Conservation (phyloP, 2,888 invertebrate genomes). For the Arctia plantaginis region DNA sequence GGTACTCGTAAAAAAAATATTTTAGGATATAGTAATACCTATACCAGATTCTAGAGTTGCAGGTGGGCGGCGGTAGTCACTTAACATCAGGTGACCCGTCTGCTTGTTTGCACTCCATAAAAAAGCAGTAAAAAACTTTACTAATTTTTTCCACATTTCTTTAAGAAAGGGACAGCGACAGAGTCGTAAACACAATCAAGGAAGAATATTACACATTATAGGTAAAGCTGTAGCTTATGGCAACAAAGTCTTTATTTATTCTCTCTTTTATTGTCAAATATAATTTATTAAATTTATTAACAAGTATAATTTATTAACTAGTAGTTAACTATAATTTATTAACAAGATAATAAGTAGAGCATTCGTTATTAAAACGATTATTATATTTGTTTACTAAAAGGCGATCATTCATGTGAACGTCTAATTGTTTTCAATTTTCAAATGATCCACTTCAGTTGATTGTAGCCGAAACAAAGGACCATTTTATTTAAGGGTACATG, state of each 20-base stretch:
- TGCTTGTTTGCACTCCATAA: too few species aligned
- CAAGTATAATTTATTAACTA: too few species aligned
- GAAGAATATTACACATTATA: not conserved
- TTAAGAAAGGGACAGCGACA: not conserved
- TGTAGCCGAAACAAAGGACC: conserved; percentile 38
- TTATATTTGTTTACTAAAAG: not conserved
- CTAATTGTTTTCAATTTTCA: conserved; percentile 46
- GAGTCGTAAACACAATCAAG: not conserved
- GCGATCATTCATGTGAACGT: conserved; percentile 19
- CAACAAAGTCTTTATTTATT: not conserved
- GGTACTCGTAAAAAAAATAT: not conserved
- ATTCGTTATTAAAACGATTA: conserved; percentile 12
- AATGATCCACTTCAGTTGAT: conserved; percentile 51
- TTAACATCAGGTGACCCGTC: too few species aligned
- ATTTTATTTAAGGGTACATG: conserved; percentile 37
- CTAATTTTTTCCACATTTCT: not conserved
- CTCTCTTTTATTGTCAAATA: not conserved
- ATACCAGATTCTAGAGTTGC: too few species aligned
- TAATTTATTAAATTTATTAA: too few species aligned
- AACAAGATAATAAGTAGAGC: not conserved
- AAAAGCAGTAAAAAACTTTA: not conserved
- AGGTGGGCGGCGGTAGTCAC: too few species aligned
- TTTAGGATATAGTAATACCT: not conserved
- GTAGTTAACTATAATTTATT: too few species aligned
- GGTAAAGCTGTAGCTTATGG: not conserved